Percentiles rank a stretch among this genome's conserved stretches.
phyloP scores from a whole-genome alignment of 2,113 vertebrate species.

The Periophthalmodon schlosseri region DNA sequence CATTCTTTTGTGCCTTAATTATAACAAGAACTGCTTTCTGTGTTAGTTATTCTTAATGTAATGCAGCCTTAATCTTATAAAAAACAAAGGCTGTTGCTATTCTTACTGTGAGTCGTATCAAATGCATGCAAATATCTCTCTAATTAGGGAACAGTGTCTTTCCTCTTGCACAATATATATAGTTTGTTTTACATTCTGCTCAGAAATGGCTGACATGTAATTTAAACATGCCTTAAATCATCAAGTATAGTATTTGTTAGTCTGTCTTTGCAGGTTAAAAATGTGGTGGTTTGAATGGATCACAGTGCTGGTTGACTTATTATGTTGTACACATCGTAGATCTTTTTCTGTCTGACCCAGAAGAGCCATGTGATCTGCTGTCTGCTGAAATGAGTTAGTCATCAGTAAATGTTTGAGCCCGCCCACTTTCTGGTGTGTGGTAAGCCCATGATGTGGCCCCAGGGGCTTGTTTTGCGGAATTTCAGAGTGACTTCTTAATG shows the following conservation, averaged over 20 bases:
- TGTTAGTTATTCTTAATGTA: neutral
- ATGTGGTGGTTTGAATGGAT: neutral
- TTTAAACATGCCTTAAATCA: neutral
- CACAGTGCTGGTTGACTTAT: neutral
- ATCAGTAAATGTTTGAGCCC: slow-evolving; percentile 69
- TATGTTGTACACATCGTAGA: slow-evolving; percentile 10
- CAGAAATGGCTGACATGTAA: slow-evolving; percentile 1
- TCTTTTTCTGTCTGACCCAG: slow-evolving; percentile 8
- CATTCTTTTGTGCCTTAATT: no score
- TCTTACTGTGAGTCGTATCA: neutral
- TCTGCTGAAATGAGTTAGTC: slow-evolving; percentile 47
- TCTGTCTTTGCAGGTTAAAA: neutral
- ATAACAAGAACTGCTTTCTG: neutral
- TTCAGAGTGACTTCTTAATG: slow-evolving; percentile 73
- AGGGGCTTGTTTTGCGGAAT: slow-evolving; percentile 72
- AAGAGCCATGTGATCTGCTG: slow-evolving; percentile 34
- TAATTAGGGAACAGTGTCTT: slow-evolving; percentile 6
- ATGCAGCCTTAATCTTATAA: neutral
- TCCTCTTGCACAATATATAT: neutral
- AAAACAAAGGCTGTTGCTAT: neutral
- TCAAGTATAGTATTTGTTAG: neutral
- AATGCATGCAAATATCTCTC: slow-evolving; percentile 5
- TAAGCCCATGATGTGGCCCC: slow-evolving; percentile 63
- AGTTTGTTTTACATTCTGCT: neutral
- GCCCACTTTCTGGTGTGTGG: slow-evolving; percentile 62